Evolutionary conservation across 2,888 invertebrate genomes (phyloP).

Genomic region (Hirtodrosophila alboralis): DNA sequence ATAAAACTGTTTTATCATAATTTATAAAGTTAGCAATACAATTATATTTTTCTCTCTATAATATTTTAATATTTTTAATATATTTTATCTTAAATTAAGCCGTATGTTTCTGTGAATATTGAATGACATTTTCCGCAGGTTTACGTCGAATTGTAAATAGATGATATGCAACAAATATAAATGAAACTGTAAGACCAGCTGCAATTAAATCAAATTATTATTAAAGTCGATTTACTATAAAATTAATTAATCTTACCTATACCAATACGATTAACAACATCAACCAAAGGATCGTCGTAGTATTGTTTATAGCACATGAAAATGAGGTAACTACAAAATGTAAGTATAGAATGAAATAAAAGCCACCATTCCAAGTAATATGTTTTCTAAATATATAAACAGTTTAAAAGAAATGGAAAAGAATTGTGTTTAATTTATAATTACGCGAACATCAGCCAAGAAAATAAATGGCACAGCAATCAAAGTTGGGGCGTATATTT

Average conservation of each 20-base stretch:
- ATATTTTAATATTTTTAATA: not conserved
- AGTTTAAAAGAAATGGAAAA: not conserved
- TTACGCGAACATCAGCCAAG: constrained; percentile 26
- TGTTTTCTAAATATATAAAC: constrained; percentile 9
- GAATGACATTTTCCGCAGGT: not conserved
- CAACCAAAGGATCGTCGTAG: not conserved
- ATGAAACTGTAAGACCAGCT: constrained; percentile 12
- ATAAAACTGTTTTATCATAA: too few relatives aligned
- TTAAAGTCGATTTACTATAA: not conserved
- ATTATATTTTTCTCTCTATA: too few relatives aligned
- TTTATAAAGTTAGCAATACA: too few relatives aligned
- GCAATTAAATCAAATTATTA: not conserved
- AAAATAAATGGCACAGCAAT: constrained; percentile 18
- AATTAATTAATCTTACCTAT: constrained; percentile 16
- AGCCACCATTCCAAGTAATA: constrained; percentile 42
- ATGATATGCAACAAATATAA: constrained; percentile 15
- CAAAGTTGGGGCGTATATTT: constrained; percentile 21
- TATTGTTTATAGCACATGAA: constrained; percentile 30
- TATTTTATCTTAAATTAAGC: not conserved
- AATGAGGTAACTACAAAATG: constrained; percentile 8
- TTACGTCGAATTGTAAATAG: not conserved
- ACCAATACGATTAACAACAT: constrained; percentile 1
- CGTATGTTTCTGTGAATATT: not conserved
- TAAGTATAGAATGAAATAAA: constrained; percentile 9
- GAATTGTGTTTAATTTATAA: not conserved